Evolutionary conservation across 2,113 vertebrate species (phyloP).

Genomic region (Coracopsis vasa): DNA sequence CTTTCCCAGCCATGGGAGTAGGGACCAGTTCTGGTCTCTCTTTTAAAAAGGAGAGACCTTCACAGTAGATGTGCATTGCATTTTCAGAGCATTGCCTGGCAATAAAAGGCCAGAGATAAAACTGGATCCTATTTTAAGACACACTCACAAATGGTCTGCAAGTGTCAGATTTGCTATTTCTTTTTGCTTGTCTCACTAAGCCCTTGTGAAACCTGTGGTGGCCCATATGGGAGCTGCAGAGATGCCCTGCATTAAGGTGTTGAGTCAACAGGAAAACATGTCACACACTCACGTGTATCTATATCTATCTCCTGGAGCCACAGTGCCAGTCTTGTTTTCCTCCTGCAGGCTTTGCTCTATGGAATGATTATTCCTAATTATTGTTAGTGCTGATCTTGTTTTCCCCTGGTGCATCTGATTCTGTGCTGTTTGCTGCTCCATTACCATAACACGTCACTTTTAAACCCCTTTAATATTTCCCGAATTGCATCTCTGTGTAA

Average conservation of each 20-base stretch:
- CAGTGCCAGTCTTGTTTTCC: neutral
- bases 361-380: conserved; percentile 9
- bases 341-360: neutral
- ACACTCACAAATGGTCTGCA: neutral
- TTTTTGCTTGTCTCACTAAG: neutral
- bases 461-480: neutral
- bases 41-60: neutral
- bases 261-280: neutral
- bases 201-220: neutral
- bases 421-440: neutral
- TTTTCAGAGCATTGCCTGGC: neutral
- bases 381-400: neutral
- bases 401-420: neutral
- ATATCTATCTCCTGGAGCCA: neutral
- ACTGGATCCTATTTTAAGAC: neutral
- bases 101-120: neutral
- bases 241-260: neutral
- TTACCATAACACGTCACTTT: neutral
- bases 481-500: neutral
- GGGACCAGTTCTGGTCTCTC: neutral
- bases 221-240: conserved; percentile 33
- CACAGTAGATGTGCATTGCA: fast-evolving
- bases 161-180: neutral
- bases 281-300: neutral
- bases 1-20: neutral